Evolutionary conservation across 2,113 vertebrate species (phyloP).

Genomic region (Spermophilus dauricus): DNA sequence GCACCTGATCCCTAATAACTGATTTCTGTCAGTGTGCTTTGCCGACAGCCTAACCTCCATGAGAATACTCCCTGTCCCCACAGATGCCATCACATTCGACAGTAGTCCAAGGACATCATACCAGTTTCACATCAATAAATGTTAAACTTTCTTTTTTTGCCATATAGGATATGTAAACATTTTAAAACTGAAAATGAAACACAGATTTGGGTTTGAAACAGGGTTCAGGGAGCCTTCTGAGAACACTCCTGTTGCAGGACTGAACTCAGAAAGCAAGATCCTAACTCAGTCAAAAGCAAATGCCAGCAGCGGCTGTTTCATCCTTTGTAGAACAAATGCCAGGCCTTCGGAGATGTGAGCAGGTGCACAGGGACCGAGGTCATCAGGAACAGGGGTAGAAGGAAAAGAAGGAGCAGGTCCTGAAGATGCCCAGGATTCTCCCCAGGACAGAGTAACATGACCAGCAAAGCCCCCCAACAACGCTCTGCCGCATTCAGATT

Average conservation of each 20-base stretch:
- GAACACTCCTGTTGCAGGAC: slow-evolving; percentile 62
- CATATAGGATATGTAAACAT: background rate
- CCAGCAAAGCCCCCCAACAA: background rate
- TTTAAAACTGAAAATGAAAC: slow-evolving; percentile 55
- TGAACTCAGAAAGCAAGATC: slow-evolving; percentile 73
- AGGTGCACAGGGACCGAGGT: background rate
- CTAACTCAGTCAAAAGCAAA: slow-evolving; percentile 71
- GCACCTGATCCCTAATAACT: background rate
- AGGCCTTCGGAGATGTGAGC: slow-evolving; percentile 17
- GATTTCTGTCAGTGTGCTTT: background rate
- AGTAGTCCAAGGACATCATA: background rate
- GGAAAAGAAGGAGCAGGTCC: background rate
- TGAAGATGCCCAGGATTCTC: no score
- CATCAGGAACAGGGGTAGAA: background rate
- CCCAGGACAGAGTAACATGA: rapidly evolving
- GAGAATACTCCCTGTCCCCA: background rate
- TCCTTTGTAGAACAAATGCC: slow-evolving; percentile 71
- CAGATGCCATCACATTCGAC: rapidly evolving
- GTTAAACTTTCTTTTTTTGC: background rate
- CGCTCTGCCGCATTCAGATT: rapidly evolving
- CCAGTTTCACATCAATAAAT: background rate
- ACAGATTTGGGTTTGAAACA: background rate
- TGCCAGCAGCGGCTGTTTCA: slow-evolving; percentile 11
- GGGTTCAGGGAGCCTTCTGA: slow-evolving; percentile 35
- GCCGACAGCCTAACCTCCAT: background rate